Evolutionary conservation across 2,113 vertebrate species (phyloP), one percentile per base, ranked within the genome.

Genomic region (Entomyzon cyanotis): DNA sequence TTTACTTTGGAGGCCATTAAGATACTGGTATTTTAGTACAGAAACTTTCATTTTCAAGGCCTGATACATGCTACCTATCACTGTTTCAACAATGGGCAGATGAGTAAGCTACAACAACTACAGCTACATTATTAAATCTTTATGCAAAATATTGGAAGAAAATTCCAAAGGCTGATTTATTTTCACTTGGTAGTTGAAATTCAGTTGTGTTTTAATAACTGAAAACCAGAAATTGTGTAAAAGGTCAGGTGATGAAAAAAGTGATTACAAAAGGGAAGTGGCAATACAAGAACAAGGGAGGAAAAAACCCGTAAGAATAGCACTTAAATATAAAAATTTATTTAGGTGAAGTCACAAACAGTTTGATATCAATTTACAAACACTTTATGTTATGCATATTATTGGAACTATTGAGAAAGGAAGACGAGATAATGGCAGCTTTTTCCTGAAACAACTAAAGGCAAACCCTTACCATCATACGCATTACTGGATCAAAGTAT

Each of bases 311-410:
- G 47, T 69, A 87, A 87, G 47, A 91, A 70, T 39, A 75, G 53
- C 46, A 75, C 87, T 95, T 96, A 90, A 94, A 95, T 96, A 96
- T 68, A 94, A 97, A 95, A 96, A 93, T 96, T 97, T 97, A 96
- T 97, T 97, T 87, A 94, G 92, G 94, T 94, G 95, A 94, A 90
- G 39, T 93, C 95, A 96, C 95, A 96, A 96, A 96, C 93, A 93
- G 44, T 93, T 89, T 89, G 47, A 56, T 78, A 95, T 53, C 86
- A 84, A 95, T 89, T 96, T 97, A 97, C 96, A 96, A 95, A 96
- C 94, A 95, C n/a, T 82, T 94, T 41, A 89, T 92, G 88, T 93
- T 96, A 95, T 90, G 88, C 49, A 62, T 89, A 68, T 94, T 89
- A 87, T 49, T 94, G 80, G 71, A 94, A 95, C 89, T 87, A 94